These are phyloP conservation scores for Amblyteles armatorius DNA, from an alignment of 2,888 invertebrate species.

Conservation along the genomic window DNA sequence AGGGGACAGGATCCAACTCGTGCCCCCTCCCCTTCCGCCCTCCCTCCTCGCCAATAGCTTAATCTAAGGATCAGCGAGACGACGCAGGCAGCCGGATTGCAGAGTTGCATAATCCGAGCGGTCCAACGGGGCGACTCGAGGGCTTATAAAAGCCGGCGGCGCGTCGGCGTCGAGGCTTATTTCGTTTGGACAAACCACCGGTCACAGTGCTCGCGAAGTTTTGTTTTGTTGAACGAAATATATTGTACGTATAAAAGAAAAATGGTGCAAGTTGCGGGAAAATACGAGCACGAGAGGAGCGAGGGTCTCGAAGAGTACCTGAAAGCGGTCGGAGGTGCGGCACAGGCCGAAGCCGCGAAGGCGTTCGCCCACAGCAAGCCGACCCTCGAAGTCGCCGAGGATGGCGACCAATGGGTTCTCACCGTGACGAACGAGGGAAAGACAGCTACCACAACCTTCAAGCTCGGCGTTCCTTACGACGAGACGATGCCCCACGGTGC, in stretches of 20 bases:
- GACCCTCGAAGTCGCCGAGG: conserved; percentile 76
- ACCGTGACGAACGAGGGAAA: conserved; percentile 79
- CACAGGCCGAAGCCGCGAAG: conserved; percentile 74
- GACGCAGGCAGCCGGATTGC: conserved; percentile 61
- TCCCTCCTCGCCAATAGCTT: conserved; percentile 62
- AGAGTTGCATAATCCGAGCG: conserved; percentile 71
- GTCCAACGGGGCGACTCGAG: conserved; percentile 16
- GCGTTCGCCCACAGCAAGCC: conserved; percentile 79
- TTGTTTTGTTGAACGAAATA: neutral
- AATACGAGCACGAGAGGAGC: conserved; percentile 80
- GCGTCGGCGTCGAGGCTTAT: conserved; percentile 42
- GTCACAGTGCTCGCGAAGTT: conserved; percentile 24
- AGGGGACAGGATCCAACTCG: conserved; percentile 42
- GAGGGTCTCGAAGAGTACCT: conserved; percentile 82
- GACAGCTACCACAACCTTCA: conserved; percentile 77
- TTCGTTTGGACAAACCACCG: conserved; percentile 52
- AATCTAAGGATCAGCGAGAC: conserved; percentile 71
- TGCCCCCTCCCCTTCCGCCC: neutral
- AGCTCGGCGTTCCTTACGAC: conserved; percentile 81
- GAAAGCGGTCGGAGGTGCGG: conserved; percentile 76
- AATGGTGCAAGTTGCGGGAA: conserved; percentile 82
- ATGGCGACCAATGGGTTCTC: conserved; percentile 79
- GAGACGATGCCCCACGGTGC: conserved; percentile 81
- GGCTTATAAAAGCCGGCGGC: conserved; percentile 73
- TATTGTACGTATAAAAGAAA: conserved; percentile 21